phyloP scores from a whole-genome alignment of 2,113 vertebrate genomes.

The Chloropsis cyanopogon region DNA sequence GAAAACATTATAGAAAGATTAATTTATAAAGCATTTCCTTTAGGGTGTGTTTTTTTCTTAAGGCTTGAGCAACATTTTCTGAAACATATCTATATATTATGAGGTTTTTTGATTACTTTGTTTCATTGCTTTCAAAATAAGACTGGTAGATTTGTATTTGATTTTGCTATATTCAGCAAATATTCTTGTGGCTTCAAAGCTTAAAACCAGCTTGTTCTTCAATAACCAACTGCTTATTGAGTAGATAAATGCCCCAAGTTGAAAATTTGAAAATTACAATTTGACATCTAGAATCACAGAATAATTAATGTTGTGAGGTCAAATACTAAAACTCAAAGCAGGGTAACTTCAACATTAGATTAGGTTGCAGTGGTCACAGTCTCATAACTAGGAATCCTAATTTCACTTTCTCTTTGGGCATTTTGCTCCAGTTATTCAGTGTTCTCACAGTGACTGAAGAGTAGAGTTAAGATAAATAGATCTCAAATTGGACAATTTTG shows the following conservation, averaged over 20 bases:
- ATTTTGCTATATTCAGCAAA: background rate
- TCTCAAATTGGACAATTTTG: background rate
- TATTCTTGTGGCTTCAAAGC: background rate
- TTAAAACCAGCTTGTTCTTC: background rate
- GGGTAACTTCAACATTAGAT: background rate
- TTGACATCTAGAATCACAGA: background rate
- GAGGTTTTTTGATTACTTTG: background rate
- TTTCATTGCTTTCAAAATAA: background rate
- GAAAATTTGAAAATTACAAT: background rate
- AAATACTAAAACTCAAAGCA: background rate
- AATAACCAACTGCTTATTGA: background rate
- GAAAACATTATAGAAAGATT: background rate
- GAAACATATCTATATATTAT: background rate
- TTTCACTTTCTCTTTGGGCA: background rate
- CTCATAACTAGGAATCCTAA: background rate
- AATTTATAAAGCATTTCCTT: background rate
- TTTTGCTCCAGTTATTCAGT: background rate
- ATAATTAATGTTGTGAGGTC: background rate
- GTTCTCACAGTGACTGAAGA: background rate
- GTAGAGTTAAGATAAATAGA: background rate
- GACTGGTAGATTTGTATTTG: background rate
- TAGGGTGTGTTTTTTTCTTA: background rate
- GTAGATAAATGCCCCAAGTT: background rate
- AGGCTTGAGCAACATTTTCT: background rate
- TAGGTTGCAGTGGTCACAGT: background rate